Conservation (phyloP, 2,888 invertebrate genomes). For the Coleophora deauratella region DNA sequence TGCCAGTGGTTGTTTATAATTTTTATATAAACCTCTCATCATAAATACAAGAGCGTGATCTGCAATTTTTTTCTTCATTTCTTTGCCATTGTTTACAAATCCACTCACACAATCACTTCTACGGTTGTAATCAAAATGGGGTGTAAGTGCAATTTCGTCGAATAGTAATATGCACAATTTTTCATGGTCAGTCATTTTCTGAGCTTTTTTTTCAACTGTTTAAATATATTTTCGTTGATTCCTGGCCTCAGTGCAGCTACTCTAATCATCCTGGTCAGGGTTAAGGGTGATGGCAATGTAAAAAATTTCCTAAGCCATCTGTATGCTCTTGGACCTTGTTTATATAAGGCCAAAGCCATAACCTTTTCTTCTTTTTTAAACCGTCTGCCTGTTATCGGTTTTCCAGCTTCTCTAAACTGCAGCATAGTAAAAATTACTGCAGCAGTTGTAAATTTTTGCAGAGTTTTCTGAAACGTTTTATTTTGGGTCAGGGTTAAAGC, state of each 20-base stretch:
- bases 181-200: slow-evolving; percentile 16
- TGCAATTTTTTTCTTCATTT: slow-evolving; percentile 14
- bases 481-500: too few relatives aligned
- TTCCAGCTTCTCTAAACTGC: slow-evolving; percentile 4
- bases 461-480: too few relatives aligned
- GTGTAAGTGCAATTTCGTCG: slow-evolving; percentile 22
- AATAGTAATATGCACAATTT: slow-evolving; percentile 20
- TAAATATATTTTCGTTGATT: slow-evolving; percentile 18
- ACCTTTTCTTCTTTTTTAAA: not conserved
- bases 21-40: slow-evolving; percentile 15
- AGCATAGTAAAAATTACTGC: slow-evolving; percentile 2
- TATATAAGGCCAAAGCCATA: slow-evolving; percentile 2
- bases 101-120: slow-evolving; percentile 20
- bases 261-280: slow-evolving; percentile 10
- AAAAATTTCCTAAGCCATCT: slow-evolving; percentile 14
- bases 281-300: slow-evolving; percentile 15
- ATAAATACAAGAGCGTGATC: slow-evolving; percentile 24
- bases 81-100: slow-evolving; percentile 17
- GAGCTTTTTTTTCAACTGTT: slow-evolving; percentile 15
- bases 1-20: slow-evolving; percentile 15
- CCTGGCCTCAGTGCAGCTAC: slow-evolving; percentile 14
- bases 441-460: not conserved
- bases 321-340: slow-evolving; percentile 14
- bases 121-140: slow-evolving; percentile 19
- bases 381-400: not conserved